Base-by-base conservation (phyloP, 2,797 vertebrate genomes). In the Alexandromys oeconomus region DNA sequence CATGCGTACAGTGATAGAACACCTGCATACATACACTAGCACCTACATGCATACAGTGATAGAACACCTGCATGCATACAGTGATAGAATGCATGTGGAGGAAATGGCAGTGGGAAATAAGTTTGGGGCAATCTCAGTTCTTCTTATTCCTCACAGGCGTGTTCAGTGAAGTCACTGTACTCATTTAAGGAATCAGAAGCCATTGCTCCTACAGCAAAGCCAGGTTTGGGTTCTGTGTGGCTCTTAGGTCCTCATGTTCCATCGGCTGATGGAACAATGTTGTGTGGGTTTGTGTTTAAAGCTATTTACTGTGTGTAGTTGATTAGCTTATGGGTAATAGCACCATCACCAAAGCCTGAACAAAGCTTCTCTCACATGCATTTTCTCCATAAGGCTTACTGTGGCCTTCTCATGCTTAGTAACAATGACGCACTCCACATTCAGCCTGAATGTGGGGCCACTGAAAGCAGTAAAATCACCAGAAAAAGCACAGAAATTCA, bases 281-380 rank as follows among this genome's bases (percentile, higher is more conserved):
- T 65, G 74, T 29, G 1, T 40, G 15, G 78, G 2, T 87, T 61
- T 97, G 19, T 81, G n/a, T 85, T 74, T 89, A 51, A 48, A 87
- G 78, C 34, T 54, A 11, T 57, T 54, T 48, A 14, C 43, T 54
- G 1, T 25, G 27, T 51, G 29, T 34, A 15, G 10, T 78, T 79
- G 34, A 84, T 31, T 71, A 89, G 31, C 73, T 92, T 34, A 0
- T 13, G 15, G 67, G 76, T 67, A 19, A 2, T 25, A 54, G 43
- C 82, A 23, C 74, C 1, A 0, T 40, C 29, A 73, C 10, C 25
- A 9, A 37, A 17, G 4, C 61, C 63, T 61, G 37, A 80, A 61
- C 59, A 43, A 34, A 84, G 73, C 2, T 43, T 3, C 57, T 31
- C 23, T 40, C 59, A 40, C 10, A 2, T 1, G 0, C 2, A 5